A percentile compares a stretch with the other conserved stretches of the same genome.
Conservation (phyloP, 2,888 invertebrate species). For the Teinopalpus imperialis region DNA sequence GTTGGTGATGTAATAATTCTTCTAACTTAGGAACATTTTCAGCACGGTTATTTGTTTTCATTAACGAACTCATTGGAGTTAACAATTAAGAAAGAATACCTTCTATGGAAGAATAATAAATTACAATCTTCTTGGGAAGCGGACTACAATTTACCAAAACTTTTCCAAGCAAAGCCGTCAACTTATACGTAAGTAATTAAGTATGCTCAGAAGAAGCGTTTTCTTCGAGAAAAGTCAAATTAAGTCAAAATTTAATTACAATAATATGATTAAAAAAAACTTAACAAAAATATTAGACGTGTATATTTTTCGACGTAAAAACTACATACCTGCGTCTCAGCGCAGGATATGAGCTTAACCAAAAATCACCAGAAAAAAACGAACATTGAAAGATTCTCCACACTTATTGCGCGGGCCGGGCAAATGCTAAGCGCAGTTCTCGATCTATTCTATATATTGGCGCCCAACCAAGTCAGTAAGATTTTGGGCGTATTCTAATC, state of each 20-base stretch:
- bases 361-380: no score
- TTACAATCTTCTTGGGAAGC: conserved; percentile 14
- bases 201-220: conserved; percentile 8
- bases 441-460: no score
- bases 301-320: no score
- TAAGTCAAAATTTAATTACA: conserved; percentile 3
- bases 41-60: conserved; percentile 20
- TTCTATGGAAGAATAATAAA: conserved; percentile 17
- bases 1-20: conserved; percentile 20
- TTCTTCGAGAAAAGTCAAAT: conserved; percentile 4
- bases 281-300: no score
- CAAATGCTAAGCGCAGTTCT: no score
- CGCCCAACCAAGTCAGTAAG: no score
- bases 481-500: no score
- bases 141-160: conserved; percentile 9
- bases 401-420: no score
- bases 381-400: no score
- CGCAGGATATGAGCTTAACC: no score
- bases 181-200: conserved; percentile 18
- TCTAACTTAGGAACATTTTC: conserved; percentile 19
- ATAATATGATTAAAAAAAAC: no score
- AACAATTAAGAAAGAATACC: conserved; percentile 21
- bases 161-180: conserved; percentile 6
- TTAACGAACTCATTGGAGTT: conserved; percentile 18
- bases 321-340: no score